phyloP scores from a whole-genome alignment of 2,113 vertebrate genomes.

The Alces alces region DNA sequence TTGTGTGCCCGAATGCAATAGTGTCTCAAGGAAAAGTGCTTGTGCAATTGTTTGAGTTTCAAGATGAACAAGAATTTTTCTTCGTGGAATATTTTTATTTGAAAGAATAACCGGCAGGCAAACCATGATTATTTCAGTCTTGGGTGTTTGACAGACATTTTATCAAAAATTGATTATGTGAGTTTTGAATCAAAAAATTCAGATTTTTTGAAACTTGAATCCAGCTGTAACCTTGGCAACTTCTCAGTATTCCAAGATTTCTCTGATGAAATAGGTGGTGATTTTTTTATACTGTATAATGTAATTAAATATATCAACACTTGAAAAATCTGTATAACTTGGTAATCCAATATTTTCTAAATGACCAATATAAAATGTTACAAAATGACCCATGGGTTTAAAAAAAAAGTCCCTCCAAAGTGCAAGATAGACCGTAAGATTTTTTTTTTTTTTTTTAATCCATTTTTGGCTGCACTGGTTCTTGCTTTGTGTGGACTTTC shows the following conservation, averaged over 20 bases:
- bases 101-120: not conserved
- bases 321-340: not conserved
- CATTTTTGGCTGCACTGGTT: not conserved
- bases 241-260: not conserved
- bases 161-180: not conserved
- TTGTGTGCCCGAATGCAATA: not conserved
- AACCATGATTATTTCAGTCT: not conserved
- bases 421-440: not conserved
- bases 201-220: not conserved
- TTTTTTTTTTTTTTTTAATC: rapidly evolving
- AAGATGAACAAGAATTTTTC: not conserved
- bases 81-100: not conserved
- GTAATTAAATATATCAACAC: not conserved
- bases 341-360: not conserved
- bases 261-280: not conserved
- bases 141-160: not conserved
- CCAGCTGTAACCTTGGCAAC: not conserved
- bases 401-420: not conserved
- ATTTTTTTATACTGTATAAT: not conserved
- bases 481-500: not conserved
- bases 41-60: not conserved
- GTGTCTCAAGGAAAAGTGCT: not conserved
- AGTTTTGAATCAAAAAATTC: not conserved
- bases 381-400: not conserved
- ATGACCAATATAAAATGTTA: not conserved